These are phyloP conservation scores for Ophiothrix spiculata DNA, from an alignment of 35 echinoderm and acorn worm species.

Conservation along the genomic window DNA sequence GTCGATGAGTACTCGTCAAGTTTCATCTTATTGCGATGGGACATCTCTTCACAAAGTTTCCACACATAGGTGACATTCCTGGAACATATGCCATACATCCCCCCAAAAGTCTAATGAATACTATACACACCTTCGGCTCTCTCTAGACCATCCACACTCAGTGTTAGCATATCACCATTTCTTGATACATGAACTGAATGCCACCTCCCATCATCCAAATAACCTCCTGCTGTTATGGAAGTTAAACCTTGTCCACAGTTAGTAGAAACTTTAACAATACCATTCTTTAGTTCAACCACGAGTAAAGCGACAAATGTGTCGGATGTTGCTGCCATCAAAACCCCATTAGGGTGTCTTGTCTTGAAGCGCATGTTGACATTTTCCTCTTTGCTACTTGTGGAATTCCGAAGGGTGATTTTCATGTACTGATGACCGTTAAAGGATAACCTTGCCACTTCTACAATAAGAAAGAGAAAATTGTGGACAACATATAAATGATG, in stretches of 20 bases:
- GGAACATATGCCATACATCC: background rate
- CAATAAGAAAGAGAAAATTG: background rate
- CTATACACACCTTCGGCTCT: slow-evolving; percentile 59
- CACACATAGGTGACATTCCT: background rate
- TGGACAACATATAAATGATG: background rate
- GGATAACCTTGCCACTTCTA: slow-evolving; percentile 61
- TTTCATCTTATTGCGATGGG: too few relatives aligned
- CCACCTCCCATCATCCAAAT: slow-evolving; percentile 77
- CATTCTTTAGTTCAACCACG: slow-evolving; percentile 56
- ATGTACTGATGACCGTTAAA: slow-evolving; percentile 86
- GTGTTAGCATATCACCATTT: slow-evolving; percentile 26
- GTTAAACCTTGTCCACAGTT: slow-evolving; percentile 73
- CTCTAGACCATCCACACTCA: slow-evolving; percentile 66
- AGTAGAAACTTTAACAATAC: slow-evolving; percentile 41
- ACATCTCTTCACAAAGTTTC: background rate
- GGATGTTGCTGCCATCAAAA: slow-evolving; percentile 58
- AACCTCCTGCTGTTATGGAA: slow-evolving; percentile 35
- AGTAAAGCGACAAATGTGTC: slow-evolving; percentile 56
- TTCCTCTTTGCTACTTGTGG: slow-evolving; percentile 60
- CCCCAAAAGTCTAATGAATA: too few relatives aligned
- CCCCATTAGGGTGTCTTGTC: slow-evolving; percentile 64
- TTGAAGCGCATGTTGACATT: slow-evolving; percentile 77
- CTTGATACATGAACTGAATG: slow-evolving; percentile 67
- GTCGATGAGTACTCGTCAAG: too few relatives aligned
- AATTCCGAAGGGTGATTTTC: slow-evolving; percentile 35